These are phyloP conservation scores for Falco novaeseelandiae DNA, from an alignment of 2,797 vertebrate species.

Conservation along the genomic window DNA sequence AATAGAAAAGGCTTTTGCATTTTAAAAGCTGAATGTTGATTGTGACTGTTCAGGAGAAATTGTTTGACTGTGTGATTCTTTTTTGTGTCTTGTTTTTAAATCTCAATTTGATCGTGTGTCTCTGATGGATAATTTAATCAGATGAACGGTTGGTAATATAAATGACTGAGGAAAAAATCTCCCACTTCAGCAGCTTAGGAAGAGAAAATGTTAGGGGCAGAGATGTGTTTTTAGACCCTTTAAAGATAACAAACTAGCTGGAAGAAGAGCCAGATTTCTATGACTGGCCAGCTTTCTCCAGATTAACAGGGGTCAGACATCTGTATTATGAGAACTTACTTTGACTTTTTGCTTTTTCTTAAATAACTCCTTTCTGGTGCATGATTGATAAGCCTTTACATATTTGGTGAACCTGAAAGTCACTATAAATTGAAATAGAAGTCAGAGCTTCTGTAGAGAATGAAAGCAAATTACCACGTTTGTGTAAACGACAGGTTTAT, in stretches of 20 bases:
- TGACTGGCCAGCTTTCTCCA: not conserved
- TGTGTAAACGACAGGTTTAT: not conserved
- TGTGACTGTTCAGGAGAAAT: not conserved
- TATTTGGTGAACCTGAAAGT: not conserved
- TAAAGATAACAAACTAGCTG: not conserved
- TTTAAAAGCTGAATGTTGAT: constrained; percentile 7
- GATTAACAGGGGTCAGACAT: not conserved
- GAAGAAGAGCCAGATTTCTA: not conserved
- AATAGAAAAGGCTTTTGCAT: not conserved
- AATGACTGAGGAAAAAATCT: not conserved
- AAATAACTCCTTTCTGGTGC: not conserved
- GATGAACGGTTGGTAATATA: not conserved
- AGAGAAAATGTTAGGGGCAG: not conserved
- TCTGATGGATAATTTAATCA: not conserved
- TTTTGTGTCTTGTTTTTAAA: not conserved
- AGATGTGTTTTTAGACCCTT: not conserved
- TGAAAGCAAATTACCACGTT: not conserved
- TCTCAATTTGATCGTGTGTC: not conserved
- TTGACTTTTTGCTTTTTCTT: not conserved
- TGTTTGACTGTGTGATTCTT: not conserved
- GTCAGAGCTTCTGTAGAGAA: not conserved
- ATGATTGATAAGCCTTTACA: not conserved
- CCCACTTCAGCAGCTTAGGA: not conserved
- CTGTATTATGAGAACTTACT: not conserved
- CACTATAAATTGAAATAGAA: not conserved